Base-by-base conservation (phyloP, 2,888 invertebrate genomes). In the Apocheima hispidaria region DNA sequence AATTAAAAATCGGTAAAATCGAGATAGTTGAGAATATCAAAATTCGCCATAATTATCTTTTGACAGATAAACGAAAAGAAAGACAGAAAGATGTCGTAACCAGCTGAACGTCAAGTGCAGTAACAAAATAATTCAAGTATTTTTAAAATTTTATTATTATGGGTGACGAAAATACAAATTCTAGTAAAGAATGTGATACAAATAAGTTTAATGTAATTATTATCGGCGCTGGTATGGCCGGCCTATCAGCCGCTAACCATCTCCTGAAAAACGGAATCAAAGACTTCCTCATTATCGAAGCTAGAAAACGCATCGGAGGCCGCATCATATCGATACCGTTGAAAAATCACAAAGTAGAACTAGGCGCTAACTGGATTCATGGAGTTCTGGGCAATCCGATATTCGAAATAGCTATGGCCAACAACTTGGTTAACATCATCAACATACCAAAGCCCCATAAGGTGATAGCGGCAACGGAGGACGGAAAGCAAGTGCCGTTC, bases 351-450 rank as follows among this genome's bases (percentile, higher is more conserved):
- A 95, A 95, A 83, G 94, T 98, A 46, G 98, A 98, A 89, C 88
- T 98, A 66, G 98, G 98, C 57, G 98, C 98, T 28, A 98, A 98
- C 85, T 98, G 98, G 97, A 97, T 98, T 73, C 98, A 98, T 81
- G 98, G 98, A 36, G 97, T 98, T 49, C 89, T 97, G 40, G 97
- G 97, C 20, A 98, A 98, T 90, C 97, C 97, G 0, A 96, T 98
- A 77, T 98, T 97, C 78, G 96, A 97, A 88, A 92, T 97, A 67
- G 98, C 97, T 0, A 96, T 97, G 92, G 95, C 96, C 14, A 95
- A 97, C 81, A 96, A 96, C 71, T 94, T 98, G 69, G 96, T 98
- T 74, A 96, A 97, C 86, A 97, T 97, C 72, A 96, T 96, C 79
- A 96, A 96, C 83, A 93, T 95, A 84, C 96, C 97, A 57, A 97